Conservation (phyloP, 2,797 vertebrate species). For the Enteromius viviparus region DNA sequence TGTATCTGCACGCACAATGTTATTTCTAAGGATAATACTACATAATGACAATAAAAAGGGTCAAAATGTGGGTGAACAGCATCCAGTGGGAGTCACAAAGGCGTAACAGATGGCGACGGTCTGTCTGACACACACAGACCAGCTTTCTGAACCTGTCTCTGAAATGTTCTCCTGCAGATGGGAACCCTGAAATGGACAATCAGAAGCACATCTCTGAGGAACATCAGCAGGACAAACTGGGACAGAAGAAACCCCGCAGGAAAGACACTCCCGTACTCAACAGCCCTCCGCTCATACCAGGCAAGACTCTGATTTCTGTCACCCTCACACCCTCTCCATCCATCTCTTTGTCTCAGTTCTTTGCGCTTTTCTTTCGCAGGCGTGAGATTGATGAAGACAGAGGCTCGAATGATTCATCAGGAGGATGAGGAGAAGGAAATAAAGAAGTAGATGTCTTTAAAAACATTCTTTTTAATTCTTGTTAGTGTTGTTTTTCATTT, state of each 20-base stretch:
- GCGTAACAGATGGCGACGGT: not conserved
- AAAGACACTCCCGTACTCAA: conserved; percentile 87
- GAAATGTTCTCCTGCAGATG: conserved; percentile 32
- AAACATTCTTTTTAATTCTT: conserved; percentile 29
- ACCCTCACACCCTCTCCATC: not conserved
- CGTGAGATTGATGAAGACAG: conserved; percentile 78
- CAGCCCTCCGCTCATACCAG: conserved; percentile 82
- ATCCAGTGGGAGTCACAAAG: not conserved
- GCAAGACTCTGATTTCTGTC: conserved; percentile 62
- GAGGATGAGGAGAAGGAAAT: conserved; percentile 89
- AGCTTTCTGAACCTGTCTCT: conserved; percentile 8
- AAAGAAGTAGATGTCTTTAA: conserved; percentile 66
- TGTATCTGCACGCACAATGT: not conserved
- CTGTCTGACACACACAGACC: conserved; percentile 1
- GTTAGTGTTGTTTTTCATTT: conserved; percentile 9
- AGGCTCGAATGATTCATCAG: conserved; percentile 79
- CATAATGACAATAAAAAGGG: not conserved
- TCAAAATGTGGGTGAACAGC: not conserved
- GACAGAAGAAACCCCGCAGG: conserved; percentile 86
- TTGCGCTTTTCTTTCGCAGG: conserved; percentile 73
- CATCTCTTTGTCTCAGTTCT: conserved; percentile 10
- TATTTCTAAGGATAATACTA: not conserved
- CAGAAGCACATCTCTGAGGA: conserved; percentile 52
- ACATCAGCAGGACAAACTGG: conserved; percentile 73
- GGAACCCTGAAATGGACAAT: conserved; percentile 58